Base-by-base conservation (phyloP, 2,113 vertebrate species). In the Hypocryptadius cinnamomeus region DNA sequence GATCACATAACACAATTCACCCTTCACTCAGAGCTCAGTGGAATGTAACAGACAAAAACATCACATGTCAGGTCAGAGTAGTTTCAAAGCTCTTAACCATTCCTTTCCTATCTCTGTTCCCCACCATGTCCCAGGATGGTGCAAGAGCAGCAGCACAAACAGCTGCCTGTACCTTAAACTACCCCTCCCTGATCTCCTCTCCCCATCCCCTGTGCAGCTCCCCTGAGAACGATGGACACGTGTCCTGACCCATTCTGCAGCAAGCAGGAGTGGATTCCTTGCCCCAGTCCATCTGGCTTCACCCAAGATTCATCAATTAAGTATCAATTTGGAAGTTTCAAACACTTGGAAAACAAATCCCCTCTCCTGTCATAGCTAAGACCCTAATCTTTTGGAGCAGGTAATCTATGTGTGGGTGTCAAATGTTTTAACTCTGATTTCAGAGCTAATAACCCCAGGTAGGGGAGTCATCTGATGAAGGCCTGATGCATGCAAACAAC, bases 181-280 rank as follows among this genome's bases (percentile, higher is more conserved):
- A 37, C 33, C 7, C 10, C 28, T 73, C 35, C 21, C 31, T 2
- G 9, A 60, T 48, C 42, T 79, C 7, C 42, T 44, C 20, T 87
- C 35, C 35, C 50, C 23, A 51, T 22, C 9, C 11, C 19, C 37
- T 57, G 3, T 0, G 5, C 37, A 94, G 45, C 28, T 13, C 35
- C 57, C 8, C 37, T 2, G 5, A 21, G 6, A 85, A 65, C 0
- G 1, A 70, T 7, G 35, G 63, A 57, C 30, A 63, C 0, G 0
- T 11, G 44, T 47, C 45, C 66, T 72, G 59, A 85, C 20, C 21
- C 85, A 53, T 57, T 73, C 5, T 69, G 22, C 63, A 89, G 45
- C 65, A 87, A 61, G 65, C 12, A 89, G n/a, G 60, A 92, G 30
- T 16, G 2, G 37, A 84, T 27, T 77, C 78, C 56, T 86, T 51